phyloP scores from a whole-genome alignment of 37 sponge, comb jelly and placozoan species.

The Beroe forskalii region DNA sequence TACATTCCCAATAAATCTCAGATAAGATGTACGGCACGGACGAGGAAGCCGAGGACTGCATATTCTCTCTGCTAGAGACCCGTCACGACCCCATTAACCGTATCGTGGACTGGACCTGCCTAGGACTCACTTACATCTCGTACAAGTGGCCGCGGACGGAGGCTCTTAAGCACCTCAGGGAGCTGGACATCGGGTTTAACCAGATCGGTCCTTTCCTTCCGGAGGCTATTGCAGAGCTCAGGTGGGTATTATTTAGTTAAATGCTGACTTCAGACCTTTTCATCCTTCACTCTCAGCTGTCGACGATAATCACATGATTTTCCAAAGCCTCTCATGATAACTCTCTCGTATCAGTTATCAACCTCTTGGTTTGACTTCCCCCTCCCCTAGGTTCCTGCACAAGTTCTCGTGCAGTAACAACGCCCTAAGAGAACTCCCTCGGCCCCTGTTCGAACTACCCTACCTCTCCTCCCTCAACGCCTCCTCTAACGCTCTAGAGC shows the following conservation, averaged over 20 bases:
- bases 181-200: conserved; percentile 8
- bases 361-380: no score
- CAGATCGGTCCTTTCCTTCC: conserved; percentile 50
- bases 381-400: not conserved
- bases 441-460: conserved; percentile 79
- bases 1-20: no score
- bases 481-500: conserved; percentile 74
- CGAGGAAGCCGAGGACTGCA: conserved; percentile 11
- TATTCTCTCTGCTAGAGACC: not conserved
- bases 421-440: conserved; percentile 73
- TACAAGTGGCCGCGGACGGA: not conserved
- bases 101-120: not conserved
- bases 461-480: conserved; percentile 76
- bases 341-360: no score
- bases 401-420: conserved; percentile 68
- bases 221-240: not conserved
- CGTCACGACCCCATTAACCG: not conserved
- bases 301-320: no score
- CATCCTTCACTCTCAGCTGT: no score
- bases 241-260: no score
- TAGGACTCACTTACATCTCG: conserved; percentile 37
- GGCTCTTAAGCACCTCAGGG: not conserved
- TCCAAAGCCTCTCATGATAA: no score
- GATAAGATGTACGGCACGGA: conserved; percentile 11
- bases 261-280: no score